These are phyloP conservation scores for Malurus cyaneus DNA, from an alignment of 2,113 vertebrate species.

Conservation along the genomic window DNA sequence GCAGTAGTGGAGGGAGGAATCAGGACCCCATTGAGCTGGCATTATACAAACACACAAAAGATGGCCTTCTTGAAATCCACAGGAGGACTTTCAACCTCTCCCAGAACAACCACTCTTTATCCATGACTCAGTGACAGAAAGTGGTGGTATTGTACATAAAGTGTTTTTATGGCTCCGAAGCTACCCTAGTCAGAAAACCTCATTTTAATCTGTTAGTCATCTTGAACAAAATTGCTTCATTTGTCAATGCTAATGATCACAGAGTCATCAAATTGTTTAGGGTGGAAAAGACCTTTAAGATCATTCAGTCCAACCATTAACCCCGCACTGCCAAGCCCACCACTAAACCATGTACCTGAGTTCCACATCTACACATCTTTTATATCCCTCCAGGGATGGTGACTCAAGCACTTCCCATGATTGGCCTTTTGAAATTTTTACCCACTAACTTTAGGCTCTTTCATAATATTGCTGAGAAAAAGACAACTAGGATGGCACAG, in stretches of 20 bases:
- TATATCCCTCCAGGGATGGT: not conserved
- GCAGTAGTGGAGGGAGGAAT: not conserved
- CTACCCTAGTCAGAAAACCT: not conserved
- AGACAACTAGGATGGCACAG: not conserved
- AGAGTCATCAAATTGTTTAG: not conserved
- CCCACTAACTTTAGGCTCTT: not conserved
- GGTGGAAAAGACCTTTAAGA: not conserved
- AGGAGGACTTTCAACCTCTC: not conserved
- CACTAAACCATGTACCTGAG: not conserved
- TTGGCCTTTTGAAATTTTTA: not conserved
- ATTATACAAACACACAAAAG: not conserved
- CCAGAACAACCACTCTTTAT: not conserved
- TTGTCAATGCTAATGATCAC: not conserved
- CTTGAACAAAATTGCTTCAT: slow-evolving; percentile 12
- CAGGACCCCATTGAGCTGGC: not conserved
- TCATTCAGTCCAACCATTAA: not conserved
- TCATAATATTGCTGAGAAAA: not conserved
- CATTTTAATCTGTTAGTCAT: slow-evolving; percentile 19
- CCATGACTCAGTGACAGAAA: not conserved
- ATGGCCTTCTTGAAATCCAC: not conserved
- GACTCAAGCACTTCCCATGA: not conserved
- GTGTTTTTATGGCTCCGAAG: not conserved
- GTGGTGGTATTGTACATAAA: not conserved
- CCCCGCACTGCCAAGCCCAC: not conserved
- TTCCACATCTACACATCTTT: not conserved